Evolutionary conservation across 2,797 vertebrate genomes (phyloP), one percentile per base, ranked within the genome.

Genomic region (Scarus forsteni): DNA sequence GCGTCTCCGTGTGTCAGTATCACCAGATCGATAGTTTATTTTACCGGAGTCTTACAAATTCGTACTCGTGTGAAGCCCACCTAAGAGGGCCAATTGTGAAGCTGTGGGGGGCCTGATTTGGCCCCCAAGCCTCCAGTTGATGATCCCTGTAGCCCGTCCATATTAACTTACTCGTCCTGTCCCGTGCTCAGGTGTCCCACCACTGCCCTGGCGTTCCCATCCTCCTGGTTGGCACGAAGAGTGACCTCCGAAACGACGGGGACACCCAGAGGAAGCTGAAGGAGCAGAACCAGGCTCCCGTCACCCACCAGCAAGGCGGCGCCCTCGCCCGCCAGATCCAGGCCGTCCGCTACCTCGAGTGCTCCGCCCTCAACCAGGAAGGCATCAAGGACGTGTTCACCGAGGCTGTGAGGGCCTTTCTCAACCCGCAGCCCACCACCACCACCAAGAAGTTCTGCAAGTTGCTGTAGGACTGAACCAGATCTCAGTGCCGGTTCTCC

Each of bases 191-290:
- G 92, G 95, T 97, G 61, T 95, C 93, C 51, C 96, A 97, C 85
- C 96, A 97, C 66, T 98, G 97, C 80, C 95, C 96, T 3, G 95
- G 94, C 0, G 94, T 97, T 46, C 96, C 96, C 6, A 92, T 98
- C 67, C 93, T 98, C 59, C 87, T 98, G 44, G 97, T 98, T 13
- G 97, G 96, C 77, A 97, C 96, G 0, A 98, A 98, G 91, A 96
- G 92, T 8, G 96, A 98, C 92, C 94, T 98, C 57, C 92, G 96
- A 36, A 94, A 81, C 14, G 95, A 97, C 66, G 50, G 61, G 0
- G 96, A 97, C 66, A 94, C 94, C 1, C 94, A 95, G 85, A 96
- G 93, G 88, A 97, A 96, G 93, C 94, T 97, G 69, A 98, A 98
- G 86, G 97, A 98, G 89, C 95, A 97, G 92, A 97, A 93, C 88